Evolutionary conservation across 2,113 vertebrate species (phyloP), one percentile per base, ranked within the genome.

Genomic region (Cinclus mexicanus): DNA sequence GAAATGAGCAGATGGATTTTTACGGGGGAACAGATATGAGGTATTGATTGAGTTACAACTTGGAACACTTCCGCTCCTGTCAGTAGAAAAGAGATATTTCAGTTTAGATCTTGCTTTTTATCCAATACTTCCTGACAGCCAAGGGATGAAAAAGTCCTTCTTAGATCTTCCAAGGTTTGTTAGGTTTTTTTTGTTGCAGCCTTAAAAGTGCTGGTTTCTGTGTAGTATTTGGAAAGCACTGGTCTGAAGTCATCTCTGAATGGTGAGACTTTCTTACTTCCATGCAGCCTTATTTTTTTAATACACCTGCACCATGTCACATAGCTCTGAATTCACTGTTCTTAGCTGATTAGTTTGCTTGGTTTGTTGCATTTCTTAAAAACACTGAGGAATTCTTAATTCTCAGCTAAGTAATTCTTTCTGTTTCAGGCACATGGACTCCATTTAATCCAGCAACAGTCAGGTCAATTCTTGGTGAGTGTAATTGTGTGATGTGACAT

Each of bases 371-470:
- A 11, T 26, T 84, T 83, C 76, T 39, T 59, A 55, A 5, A 41
- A 57, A 23, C 21, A 7, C 37, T 50, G 44, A 75, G 60, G 21
- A 92, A 78, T 46, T 65, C 49, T 55, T 65, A 14, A 44, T 65
- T 44, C 19, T 65, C 9, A 79, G 1, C 47, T 84, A 75, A 96
- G 26, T 47, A 33, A 47, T 75, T 83, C 77, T 97, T 47, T 97
- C 64, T 93, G 37, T 98, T 98, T 82, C 98, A 99, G 99, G 99
- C 83, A 99, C 99, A 0, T 99, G 99, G 99, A 99, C 99, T 88
- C 99, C 99, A 5, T 99, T 99, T 97, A 99, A 99, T 90, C 99
- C 99, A 28, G 98, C 99, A 97, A 99, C 99, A 1, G 99, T 99
- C 65, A 98, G 98, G 87, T 99, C 99, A 22, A 99, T 99, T 95